phyloP scores from a whole-genome alignment of 1,140 invertebrate genomes.

The Papilio dardanus region DNA sequence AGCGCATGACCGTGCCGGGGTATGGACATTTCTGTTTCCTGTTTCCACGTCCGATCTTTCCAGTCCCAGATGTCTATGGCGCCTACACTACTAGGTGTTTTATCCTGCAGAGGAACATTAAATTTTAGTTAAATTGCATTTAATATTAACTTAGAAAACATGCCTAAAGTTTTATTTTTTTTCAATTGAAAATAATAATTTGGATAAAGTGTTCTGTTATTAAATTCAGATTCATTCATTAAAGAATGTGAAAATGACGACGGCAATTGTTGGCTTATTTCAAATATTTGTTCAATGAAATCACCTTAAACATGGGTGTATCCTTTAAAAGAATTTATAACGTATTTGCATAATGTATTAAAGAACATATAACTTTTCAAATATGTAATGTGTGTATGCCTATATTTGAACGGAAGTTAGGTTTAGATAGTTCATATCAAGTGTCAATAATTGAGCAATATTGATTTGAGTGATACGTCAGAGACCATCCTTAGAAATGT shows the following conservation, averaged over 20 bases:
- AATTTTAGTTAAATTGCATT: neutral
- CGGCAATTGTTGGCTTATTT: no score
- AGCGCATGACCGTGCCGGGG: slow-evolving; percentile 84
- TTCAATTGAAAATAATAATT: no score
- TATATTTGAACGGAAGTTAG: slow-evolving; percentile 32
- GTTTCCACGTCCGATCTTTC: slow-evolving; percentile 79
- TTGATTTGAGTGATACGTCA: neutral
- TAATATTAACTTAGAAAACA: neutral
- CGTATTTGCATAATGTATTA: no score
- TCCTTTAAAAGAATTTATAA: no score
- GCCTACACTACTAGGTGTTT: slow-evolving; percentile 82
- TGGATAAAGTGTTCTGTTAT: no score
- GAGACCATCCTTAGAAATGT: slow-evolving; percentile 7
- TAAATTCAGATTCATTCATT: no score
- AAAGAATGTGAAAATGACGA: no score
- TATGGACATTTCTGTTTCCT: slow-evolving; percentile 82
- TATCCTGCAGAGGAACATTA: slow-evolving; percentile 55
- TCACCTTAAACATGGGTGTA: no score
- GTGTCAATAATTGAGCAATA: slow-evolving; percentile 2
- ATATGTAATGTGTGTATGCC: neutral
- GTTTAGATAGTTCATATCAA: slow-evolving; percentile 14
- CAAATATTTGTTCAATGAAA: no score
- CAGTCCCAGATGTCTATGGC: slow-evolving; percentile 84
- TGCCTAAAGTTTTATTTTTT: neutral
- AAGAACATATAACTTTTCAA: no score